Conservation (phyloP, 2,888 invertebrate species). For the Neoascia interrupta region DNA sequence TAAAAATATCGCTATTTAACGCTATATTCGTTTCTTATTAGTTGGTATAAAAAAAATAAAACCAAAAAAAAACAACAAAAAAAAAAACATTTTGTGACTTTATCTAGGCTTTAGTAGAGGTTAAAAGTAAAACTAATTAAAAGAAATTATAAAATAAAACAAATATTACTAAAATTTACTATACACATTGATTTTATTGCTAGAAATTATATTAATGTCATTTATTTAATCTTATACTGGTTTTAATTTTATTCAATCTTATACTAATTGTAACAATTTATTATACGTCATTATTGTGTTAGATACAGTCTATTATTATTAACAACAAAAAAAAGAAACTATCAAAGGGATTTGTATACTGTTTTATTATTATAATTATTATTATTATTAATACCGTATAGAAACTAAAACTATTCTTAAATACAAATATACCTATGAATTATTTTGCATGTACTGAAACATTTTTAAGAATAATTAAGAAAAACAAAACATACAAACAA, state of each 20-base stretch:
- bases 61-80: not conserved
- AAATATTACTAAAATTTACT: slow-evolving; percentile 7
- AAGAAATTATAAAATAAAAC: not conserved
- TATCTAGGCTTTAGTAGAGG: slow-evolving; percentile 55
- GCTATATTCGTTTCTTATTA: slow-evolving; percentile 37
- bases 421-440: slow-evolving; percentile 37
- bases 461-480: slow-evolving; percentile 52
- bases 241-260: slow-evolving; percentile 21
- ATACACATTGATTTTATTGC: not conserved
- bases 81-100: slow-evolving; percentile 50
- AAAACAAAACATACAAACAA: slow-evolving; percentile 13
- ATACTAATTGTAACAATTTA: slow-evolving; percentile 10
- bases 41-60: slow-evolving; percentile 5
- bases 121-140: slow-evolving; percentile 19
- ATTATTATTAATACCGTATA: slow-evolving; percentile 45
- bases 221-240: slow-evolving; percentile 9
- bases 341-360: slow-evolving; percentile 68
- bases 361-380: slow-evolving; percentile 50
- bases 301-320: slow-evolving; percentile 16
- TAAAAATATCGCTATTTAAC: slow-evolving; percentile 4
- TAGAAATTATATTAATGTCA: slow-evolving; percentile 2
- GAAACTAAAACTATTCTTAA: slow-evolving; percentile 54
- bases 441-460: slow-evolving; percentile 66
- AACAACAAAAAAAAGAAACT: slow-evolving; percentile 44
- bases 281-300: slow-evolving; percentile 49